Evolutionary conservation across 2,797 vertebrate species (phyloP).

Genomic region (Gadopsis bispinosus): DNA sequence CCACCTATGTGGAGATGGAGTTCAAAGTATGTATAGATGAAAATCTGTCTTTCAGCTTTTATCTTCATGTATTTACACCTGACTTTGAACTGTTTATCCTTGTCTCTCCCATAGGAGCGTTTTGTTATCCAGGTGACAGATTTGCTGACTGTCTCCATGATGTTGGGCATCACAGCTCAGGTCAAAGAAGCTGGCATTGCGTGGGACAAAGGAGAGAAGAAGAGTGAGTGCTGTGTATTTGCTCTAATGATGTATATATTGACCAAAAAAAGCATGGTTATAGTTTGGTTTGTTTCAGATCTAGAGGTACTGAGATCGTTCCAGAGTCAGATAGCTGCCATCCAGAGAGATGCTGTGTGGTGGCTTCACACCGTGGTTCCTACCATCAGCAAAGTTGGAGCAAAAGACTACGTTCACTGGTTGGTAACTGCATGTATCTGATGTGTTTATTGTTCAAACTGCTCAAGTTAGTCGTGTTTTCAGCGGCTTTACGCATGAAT

Average conservation of each 20-base stretch:
- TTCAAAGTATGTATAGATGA: constrained; percentile 88
- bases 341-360: constrained; percentile 97
- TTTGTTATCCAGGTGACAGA: constrained; percentile 98
- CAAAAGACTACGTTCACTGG: constrained; percentile 99
- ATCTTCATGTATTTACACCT: constrained; percentile 10
- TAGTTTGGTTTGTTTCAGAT: constrained; percentile 82
- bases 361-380: constrained; percentile 98
- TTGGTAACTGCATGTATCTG: constrained; percentile 60
- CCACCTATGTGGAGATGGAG: constrained; percentile 94
- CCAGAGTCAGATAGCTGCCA: constrained; percentile 97
- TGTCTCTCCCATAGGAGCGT: constrained; percentile 86
- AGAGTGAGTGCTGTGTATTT: constrained; percentile 85
- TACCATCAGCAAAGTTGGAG: constrained; percentile 93
- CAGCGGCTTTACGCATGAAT: neutral
- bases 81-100: constrained; percentile 4
- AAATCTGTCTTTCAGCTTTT: neutral
- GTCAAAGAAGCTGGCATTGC: constrained; percentile 98
- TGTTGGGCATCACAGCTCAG: constrained; percentile 97
- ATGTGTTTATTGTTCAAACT: neutral
- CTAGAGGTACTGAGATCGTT: constrained; percentile 94
- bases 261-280: neutral
- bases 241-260: neutral
- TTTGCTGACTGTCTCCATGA: constrained; percentile 97
- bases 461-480: neutral
- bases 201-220: constrained; percentile 99